Evolutionary conservation across 35 echinoderm and acorn worm genomes (phyloP).

Genomic region (Heliocidaris tuberculata): DNA sequence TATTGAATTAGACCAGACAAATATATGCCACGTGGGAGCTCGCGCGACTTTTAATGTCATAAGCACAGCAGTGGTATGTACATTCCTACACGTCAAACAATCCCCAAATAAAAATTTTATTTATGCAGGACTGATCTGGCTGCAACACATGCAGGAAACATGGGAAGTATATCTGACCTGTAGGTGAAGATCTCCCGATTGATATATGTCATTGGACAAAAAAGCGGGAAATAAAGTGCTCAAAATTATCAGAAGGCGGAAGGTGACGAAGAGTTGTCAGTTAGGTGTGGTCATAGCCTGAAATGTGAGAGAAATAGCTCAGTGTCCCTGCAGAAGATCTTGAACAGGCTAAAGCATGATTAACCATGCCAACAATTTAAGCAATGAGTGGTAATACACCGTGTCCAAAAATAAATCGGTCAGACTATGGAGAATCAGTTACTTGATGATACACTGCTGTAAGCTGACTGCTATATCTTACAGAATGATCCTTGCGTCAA

Average conservation of each 20-base stretch:
- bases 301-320: background rate
- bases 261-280: background rate
- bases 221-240: background rate
- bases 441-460: background rate
- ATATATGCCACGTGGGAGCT: background rate
- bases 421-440: background rate
- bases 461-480: background rate
- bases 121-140: background rate
- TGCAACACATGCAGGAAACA: background rate
- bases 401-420: background rate
- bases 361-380: background rate
- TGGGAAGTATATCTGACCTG: background rate
- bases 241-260: background rate
- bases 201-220: background rate
- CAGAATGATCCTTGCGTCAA: background rate
- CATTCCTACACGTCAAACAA: background rate
- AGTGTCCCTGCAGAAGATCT: background rate
- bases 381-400: background rate
- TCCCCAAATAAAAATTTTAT: background rate
- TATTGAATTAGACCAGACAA: slow-evolving; percentile 5
- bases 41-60: background rate
- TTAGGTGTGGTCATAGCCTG: background rate
- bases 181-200: background rate
- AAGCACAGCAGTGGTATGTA: background rate
- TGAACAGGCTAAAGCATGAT: background rate